Percentiles rank a stretch among this genome's conserved stretches.
phyloP scores from a whole-genome alignment of 2,888 invertebrate species.

The Cacoxenus indagator region DNA sequence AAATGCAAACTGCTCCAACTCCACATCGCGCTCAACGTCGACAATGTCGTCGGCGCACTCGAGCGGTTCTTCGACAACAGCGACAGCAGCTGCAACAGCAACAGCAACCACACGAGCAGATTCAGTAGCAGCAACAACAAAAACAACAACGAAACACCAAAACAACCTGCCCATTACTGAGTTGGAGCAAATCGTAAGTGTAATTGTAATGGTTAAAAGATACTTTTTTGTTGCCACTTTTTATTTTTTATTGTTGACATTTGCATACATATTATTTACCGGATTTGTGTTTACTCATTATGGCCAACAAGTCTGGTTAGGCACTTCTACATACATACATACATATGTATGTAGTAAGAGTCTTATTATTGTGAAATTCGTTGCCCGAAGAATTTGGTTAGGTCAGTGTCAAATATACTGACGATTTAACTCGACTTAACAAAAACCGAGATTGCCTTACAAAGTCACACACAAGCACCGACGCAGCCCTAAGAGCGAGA shows the following conservation, averaged over 20 bases:
- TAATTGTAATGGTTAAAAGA: neutral
- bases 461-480: neutral
- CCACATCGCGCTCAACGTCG: constrained; percentile 72
- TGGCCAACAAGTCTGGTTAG: neutral
- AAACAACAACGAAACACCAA: constrained; percentile 51
- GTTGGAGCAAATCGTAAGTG: constrained; percentile 79
- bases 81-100: constrained; percentile 25
- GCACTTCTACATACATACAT: neutral
- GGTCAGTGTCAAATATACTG: neutral
- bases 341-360: neutral
- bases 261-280: no score
- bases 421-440: neutral
- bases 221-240: neutral
- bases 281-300: neutral
- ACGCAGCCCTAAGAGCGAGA: neutral
- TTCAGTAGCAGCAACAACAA: constrained; percentile 70
- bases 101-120: constrained; percentile 68
- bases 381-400: neutral
- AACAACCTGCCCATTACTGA: constrained; percentile 76
- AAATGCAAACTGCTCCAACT: constrained; percentile 72
- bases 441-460: neutral
- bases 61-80: constrained; percentile 67
- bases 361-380: neutral
- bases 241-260: neutral
- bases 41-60: constrained; percentile 65